phyloP scores from a whole-genome alignment of 1,140 invertebrate genomes.

The Trachelipus rathkii region DNA sequence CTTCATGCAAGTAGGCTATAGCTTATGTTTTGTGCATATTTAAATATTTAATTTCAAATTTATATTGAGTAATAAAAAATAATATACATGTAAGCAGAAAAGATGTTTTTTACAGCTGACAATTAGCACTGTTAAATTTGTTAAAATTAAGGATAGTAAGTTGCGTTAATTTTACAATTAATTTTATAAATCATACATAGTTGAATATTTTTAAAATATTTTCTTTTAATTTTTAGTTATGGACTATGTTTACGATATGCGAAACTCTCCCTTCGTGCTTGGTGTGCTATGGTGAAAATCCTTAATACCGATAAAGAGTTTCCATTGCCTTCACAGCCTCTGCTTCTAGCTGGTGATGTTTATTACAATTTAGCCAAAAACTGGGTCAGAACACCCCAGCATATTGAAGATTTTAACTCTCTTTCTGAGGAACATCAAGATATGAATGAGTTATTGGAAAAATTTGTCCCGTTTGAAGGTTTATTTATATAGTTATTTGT shows the following conservation, averaged over 20 bases:
- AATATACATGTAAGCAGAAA: too few species aligned
- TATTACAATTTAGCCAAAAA: slow-evolving; percentile 3
- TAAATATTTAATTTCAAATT: too few species aligned
- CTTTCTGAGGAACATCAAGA: not conserved
- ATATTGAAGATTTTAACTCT: not conserved
- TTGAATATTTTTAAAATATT: too few species aligned
- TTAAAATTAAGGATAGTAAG: too few species aligned
- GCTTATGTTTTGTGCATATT: too few species aligned
- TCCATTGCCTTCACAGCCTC: not conserved
- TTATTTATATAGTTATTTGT: too few species aligned
- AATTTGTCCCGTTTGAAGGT: not conserved
- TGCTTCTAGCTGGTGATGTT: not conserved
- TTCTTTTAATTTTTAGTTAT: not conserved
- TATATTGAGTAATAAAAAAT: too few species aligned
- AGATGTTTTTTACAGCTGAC: too few species aligned
- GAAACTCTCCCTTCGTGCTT: not conserved
- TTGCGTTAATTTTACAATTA: too few species aligned
- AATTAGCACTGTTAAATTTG: too few species aligned
- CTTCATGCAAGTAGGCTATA: not conserved
- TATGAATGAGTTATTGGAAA: not conserved
- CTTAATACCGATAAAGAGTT: not conserved
- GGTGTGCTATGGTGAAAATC: not conserved
- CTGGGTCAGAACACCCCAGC: not conserved
- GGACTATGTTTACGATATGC: not conserved
- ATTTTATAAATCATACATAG: too few species aligned